phyloP scores from a whole-genome alignment of 2,113 vertebrate species.

The Eidolon helvum region DNA sequence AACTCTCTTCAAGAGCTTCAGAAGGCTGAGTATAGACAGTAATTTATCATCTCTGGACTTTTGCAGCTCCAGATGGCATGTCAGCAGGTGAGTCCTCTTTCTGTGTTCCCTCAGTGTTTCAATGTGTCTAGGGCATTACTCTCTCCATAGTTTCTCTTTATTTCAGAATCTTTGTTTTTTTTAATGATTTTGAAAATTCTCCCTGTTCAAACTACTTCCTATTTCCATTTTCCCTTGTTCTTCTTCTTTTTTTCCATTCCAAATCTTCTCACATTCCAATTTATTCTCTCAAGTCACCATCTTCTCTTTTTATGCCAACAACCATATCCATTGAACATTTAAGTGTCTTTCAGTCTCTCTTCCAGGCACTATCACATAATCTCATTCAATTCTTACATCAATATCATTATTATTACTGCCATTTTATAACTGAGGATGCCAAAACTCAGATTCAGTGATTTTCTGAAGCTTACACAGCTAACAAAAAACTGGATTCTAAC shows the following conservation, averaged over 20 bases:
- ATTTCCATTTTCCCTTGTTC: not conserved
- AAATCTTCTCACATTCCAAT: not conserved
- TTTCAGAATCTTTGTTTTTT: not conserved
- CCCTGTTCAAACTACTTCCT: not conserved
- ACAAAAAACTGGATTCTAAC: not conserved
- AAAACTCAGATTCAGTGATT: not conserved
- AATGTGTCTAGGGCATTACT: not conserved
- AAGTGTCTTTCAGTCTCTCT: not conserved
- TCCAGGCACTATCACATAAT: not conserved
- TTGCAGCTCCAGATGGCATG: constrained; percentile 49
- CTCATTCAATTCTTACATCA: not conserved
- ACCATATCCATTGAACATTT: not conserved
- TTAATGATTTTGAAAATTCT: not conserved
- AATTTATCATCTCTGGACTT: constrained; percentile 36
- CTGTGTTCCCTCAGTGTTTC: not conserved
- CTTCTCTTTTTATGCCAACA: not conserved
- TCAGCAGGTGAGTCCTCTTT: constrained; percentile 43
- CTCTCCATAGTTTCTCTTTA: not conserved
- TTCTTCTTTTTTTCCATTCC: not conserved
- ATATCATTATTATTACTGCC: not conserved
- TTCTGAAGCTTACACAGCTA: not conserved
- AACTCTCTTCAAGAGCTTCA: not conserved
- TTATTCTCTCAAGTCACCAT: not conserved
- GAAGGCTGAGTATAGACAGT: not conserved
- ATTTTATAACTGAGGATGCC: not conserved